These are phyloP conservation scores for Chorisops tibialis DNA, from an alignment of 2,888 invertebrate species.

Conservation along the genomic window DNA sequence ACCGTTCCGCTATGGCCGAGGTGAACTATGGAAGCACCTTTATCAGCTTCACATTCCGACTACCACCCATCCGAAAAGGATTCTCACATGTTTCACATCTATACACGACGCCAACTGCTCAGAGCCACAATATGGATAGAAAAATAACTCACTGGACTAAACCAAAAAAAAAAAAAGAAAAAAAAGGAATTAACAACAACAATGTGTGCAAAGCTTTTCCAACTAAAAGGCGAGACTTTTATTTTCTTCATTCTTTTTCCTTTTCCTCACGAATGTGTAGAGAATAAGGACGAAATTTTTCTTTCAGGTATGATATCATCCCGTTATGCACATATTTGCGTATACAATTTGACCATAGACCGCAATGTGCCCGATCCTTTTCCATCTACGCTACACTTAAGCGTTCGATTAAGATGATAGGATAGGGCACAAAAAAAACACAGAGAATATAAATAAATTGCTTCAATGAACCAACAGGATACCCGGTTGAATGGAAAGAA, in stretches of 20 bases:
- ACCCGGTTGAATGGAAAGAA: background rate
- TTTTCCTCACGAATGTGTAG: background rate
- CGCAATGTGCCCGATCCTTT: slow-evolving; percentile 19
- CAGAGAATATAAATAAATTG: slow-evolving; percentile 26
- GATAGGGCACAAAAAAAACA: slow-evolving; percentile 25
- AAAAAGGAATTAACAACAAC: slow-evolving; percentile 8
- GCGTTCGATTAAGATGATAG: slow-evolving; percentile 25
- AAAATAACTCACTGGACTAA: slow-evolving; percentile 26
- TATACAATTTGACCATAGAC: slow-evolving; percentile 15
- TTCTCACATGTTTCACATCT: slow-evolving; percentile 7
- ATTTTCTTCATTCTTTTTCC: slow-evolving; percentile 24
- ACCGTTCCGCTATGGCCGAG: slow-evolving; percentile 11
- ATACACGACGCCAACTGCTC: background rate
- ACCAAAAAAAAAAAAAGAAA: too few species aligned
- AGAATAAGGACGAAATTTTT: background rate
- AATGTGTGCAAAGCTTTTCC: slow-evolving; percentile 21
- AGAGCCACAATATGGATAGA: slow-evolving; percentile 24
- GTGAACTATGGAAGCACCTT: slow-evolving; percentile 23
- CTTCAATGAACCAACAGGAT: slow-evolving; percentile 23
- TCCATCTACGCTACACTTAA: slow-evolving; percentile 13
- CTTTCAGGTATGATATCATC: background rate
- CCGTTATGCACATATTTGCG: slow-evolving; percentile 13
- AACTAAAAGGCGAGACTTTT: slow-evolving; percentile 22
- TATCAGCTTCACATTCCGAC: slow-evolving; percentile 17
- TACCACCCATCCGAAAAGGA: slow-evolving; percentile 14